Evolutionary conservation across 2,888 invertebrate species (phyloP).

Genomic region (Oxystoma pomonae): DNA sequence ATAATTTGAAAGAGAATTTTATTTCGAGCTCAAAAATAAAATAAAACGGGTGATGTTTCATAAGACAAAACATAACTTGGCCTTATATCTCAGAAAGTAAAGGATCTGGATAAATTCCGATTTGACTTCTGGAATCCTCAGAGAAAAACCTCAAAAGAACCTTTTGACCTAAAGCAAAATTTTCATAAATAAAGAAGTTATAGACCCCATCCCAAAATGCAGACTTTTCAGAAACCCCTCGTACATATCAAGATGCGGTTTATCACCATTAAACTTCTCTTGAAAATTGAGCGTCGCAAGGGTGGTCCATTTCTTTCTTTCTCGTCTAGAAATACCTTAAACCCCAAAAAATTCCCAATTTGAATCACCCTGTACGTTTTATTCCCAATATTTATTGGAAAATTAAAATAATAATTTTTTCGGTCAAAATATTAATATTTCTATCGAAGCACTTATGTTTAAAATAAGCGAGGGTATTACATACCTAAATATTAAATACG

Average conservation of each 20-base stretch:
- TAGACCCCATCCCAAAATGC: neutral
- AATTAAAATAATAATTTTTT: too few relatives aligned
- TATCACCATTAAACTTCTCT: too few relatives aligned
- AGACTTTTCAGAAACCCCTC: neutral
- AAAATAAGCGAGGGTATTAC: too few relatives aligned
- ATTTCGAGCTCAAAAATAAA: too few relatives aligned
- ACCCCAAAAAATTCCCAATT: neutral
- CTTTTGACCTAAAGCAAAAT: neutral
- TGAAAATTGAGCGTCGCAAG: neutral
- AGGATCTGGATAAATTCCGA: neutral
- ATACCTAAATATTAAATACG: too few relatives aligned
- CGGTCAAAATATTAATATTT: too few relatives aligned
- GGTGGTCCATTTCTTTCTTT: neutral
- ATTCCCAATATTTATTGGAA: too few relatives aligned
- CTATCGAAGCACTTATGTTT: too few relatives aligned
- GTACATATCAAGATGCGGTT: too few relatives aligned
- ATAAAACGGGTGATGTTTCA: too few relatives aligned
- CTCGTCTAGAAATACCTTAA: neutral
- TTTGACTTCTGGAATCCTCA: neutral
- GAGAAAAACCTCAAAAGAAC: neutral
- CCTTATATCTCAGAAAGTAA: neutral
- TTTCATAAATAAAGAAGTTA: neutral
- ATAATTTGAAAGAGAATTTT: too few relatives aligned
- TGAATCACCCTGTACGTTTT: neutral
- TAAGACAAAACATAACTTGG: too few relatives aligned